phyloP scores from a whole-genome alignment of 2,888 invertebrate genomes.

The Apamea sordens region DNA sequence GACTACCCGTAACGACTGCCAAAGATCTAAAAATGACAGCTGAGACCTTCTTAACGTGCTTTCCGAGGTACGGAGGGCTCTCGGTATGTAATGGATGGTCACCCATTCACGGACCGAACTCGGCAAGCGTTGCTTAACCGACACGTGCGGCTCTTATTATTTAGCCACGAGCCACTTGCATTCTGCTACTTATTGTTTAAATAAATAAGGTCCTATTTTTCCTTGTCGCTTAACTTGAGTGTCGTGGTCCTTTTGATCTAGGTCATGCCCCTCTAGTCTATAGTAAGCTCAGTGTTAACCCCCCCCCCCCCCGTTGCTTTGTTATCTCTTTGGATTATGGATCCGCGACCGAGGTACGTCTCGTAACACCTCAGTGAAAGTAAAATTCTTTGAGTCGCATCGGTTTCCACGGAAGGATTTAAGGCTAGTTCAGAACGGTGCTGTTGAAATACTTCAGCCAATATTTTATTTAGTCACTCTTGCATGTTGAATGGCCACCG shows the following conservation, averaged over 20 bases:
- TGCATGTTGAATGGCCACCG: slow-evolving; percentile 27
- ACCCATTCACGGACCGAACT: background rate
- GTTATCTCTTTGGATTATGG: slow-evolving; percentile 67
- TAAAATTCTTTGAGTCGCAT: slow-evolving; percentile 71
- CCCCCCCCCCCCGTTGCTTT: slow-evolving; percentile 61
- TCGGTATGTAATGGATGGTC: background rate
- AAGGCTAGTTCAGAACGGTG: slow-evolving; percentile 50
- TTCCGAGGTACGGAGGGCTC: background rate
- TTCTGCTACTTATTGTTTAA: background rate
- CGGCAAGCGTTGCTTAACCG: background rate
- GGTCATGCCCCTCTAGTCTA: slow-evolving; percentile 64
- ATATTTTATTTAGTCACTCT: slow-evolving; percentile 46
- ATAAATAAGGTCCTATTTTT: slow-evolving; percentile 5
- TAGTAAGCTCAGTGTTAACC: slow-evolving; percentile 64
- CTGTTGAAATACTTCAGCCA: slow-evolving; percentile 16
- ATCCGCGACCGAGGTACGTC: slow-evolving; percentile 57
- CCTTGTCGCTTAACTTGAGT: background rate
- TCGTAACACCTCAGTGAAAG: slow-evolving; percentile 74
- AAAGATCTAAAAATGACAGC: background rate
- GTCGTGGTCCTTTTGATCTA: slow-evolving; percentile 64
- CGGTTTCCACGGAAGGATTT: slow-evolving; percentile 50
- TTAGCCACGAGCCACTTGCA: background rate
- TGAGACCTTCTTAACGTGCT: background rate
- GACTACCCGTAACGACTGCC: background rate
- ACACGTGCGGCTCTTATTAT: background rate